Evolutionary conservation across 1,140 invertebrate genomes (phyloP), one percentile per base, ranked within the genome.

Genomic region (Batillaria attramentaria): DNA sequence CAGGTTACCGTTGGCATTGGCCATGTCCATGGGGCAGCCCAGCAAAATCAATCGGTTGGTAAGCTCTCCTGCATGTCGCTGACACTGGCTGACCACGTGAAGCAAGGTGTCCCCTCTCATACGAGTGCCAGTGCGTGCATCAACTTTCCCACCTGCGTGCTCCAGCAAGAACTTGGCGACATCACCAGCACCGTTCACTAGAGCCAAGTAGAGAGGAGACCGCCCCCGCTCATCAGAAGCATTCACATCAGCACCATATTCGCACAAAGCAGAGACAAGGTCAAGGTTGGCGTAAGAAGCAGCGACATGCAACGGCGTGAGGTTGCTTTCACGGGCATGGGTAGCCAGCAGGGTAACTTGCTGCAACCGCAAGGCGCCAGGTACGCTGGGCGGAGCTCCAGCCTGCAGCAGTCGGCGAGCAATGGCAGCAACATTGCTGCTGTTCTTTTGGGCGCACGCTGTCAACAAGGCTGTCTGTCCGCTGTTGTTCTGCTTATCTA

Each of bases 381-480:
- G 28, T n/a, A n/a, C 8, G n/a, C 42, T 65, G 0, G 73, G 73
- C 6, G 73, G 57, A 33, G 73, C 73, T 28, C 73, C 73, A 2
- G 33, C 37, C 41, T 75, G 37, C 57, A 75, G 35, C 1, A 75
- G 57, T 6, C 28, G 54, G n/a, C 39, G 24, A n/a, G 43, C 73
- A 0, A 75, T 18, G n/a, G n/a, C n/a, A n/a, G n/a, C n/a, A n/a
- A n/a, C n/a, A n/a, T n/a, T n/a, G n/a, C 42, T 37, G 8, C 31
- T 42, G 20, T 62, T 57, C 24, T 42, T 28, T 6, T 24, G 6
- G 18, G 54, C 57, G 31, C 73, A 65, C 28, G 73, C 54, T 54
- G 62, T 39, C 54, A 75, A 33, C 35, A 75, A 54, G 24, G 73
- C 54, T 0, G 73, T 75, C 24, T 75, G 73, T 24, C 73, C 57